A percentile compares a stretch with the other conserved stretches of the same genome.
phyloP scores from a whole-genome alignment of 2,888 invertebrate species.

The Polydrusus tereticollis region DNA sequence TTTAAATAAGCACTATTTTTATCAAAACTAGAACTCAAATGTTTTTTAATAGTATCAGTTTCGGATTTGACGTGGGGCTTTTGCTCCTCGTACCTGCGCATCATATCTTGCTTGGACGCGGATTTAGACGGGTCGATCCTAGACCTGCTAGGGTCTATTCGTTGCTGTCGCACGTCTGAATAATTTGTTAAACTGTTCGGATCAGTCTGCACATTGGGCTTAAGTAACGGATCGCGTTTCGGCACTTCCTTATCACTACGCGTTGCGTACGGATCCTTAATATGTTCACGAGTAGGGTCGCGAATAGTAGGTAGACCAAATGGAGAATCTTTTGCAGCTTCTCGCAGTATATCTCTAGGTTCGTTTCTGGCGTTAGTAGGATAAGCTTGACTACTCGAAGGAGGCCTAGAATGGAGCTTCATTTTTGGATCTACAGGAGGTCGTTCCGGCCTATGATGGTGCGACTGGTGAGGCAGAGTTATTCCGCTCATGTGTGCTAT shows the following conservation, averaged over 20 bases:
- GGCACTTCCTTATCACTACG: conserved; percentile 47
- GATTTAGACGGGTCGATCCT: conserved; percentile 43
- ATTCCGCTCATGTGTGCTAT: conserved; percentile 64
- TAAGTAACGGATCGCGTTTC: conserved; percentile 60
- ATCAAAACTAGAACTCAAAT: conserved; percentile 57
- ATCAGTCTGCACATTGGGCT: conserved; percentile 58
- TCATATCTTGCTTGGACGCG: conserved; percentile 43
- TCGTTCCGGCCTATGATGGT: conserved; percentile 53
- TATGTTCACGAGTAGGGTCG: conserved; percentile 48
- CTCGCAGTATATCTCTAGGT: conserved; percentile 62
- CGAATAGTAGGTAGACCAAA: conserved; percentile 55
- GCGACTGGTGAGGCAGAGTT: conserved; percentile 52
- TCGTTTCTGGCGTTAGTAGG: conserved; percentile 52
- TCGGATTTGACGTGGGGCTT: conserved; percentile 57
- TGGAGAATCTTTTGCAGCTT: conserved; percentile 60
- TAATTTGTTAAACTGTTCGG: conserved; percentile 56
- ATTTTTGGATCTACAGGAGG: conserved; percentile 61
- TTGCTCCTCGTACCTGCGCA: conserved; percentile 57
- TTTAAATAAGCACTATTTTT: conserved; percentile 60
- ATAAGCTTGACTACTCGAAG: conserved; percentile 46
- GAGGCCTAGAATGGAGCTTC: conserved; percentile 59
- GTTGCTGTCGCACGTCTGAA: conserved; percentile 45
- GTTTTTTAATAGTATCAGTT: conserved; percentile 59
- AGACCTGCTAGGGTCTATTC: conserved; percentile 57
- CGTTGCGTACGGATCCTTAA: conserved; percentile 50